phyloP scores from a whole-genome alignment of 1,140 invertebrate genomes.

The Gryon sp. region DNA sequence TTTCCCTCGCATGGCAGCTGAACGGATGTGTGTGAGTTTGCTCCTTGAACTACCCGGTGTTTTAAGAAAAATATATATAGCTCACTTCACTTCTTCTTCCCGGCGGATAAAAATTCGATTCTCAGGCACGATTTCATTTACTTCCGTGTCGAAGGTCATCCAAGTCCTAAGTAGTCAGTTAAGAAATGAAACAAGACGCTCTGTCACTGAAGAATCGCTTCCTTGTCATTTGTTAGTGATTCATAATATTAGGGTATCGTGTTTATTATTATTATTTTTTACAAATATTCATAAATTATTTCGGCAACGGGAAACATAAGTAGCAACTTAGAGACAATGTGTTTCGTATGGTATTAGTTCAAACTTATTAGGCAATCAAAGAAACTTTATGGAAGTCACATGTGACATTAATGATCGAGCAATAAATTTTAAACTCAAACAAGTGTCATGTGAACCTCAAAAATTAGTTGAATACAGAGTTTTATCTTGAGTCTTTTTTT shows the following conservation, averaged over 20 bases:
- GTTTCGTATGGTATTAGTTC: not conserved
- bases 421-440: too few relatives aligned
- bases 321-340: slow-evolving; percentile 8
- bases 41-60: slow-evolving; percentile 66
- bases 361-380: not conserved
- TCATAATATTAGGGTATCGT: too few relatives aligned
- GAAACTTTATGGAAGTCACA: slow-evolving; percentile 3
- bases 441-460: not conserved
- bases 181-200: too few relatives aligned
- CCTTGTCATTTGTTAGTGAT: too few relatives aligned
- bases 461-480: not conserved
- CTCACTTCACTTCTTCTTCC: slow-evolving; percentile 18
- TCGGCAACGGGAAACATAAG: not conserved
- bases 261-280: slow-evolving; percentile 9
- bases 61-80: slow-evolving; percentile 72
- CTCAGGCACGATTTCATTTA: slow-evolving; percentile 36
- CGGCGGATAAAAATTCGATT: slow-evolving; percentile 46
- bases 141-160: slow-evolving; percentile 17
- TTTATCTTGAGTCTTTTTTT: too few relatives aligned
- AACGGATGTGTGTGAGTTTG: slow-evolving; percentile 51
- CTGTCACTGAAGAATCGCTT: too few relatives aligned
- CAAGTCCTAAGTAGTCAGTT: slow-evolving; percentile 16
- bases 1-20: slow-evolving; percentile 56
- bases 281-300: slow-evolving; percentile 24
- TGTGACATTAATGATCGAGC: not conserved